A percentile compares a stretch with the other conserved stretches of the same genome.
Evolutionary conservation across 2,113 vertebrate genomes (phyloP).

Genomic region (Thalassoma bifasciatum): DNA sequence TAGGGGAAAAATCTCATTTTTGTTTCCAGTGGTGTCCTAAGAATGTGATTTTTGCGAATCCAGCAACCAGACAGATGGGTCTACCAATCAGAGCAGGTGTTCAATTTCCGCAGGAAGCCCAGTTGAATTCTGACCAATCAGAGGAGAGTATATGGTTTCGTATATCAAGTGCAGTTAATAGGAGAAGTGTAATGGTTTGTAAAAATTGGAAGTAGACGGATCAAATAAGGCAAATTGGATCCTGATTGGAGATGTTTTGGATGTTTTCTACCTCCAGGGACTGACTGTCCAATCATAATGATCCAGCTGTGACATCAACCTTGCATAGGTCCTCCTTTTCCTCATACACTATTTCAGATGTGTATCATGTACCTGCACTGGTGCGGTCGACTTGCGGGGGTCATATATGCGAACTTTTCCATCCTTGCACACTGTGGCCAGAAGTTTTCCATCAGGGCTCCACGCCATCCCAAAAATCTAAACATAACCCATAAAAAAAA

Average conservation of each 20-base stretch:
- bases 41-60: conserved; percentile 58
- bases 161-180: conserved; percentile 44
- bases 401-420: conserved; percentile 89
- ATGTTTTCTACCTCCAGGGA: no score
- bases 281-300: no score
- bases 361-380: conserved; percentile 84
- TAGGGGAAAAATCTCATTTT: no score
- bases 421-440: conserved; percentile 94
- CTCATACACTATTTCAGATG: no score
- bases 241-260: no score
- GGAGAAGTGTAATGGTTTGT: conserved; percentile 13
- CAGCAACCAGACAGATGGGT: conserved; percentile 21
- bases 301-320: no score
- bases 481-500: conserved; percentile 7
- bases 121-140: conserved; percentile 59
- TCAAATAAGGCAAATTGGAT: no score
- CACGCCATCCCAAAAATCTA: conserved; percentile 95
- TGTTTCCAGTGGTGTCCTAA: no score
- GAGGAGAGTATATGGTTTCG: not conserved
- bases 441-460: conserved; percentile 89
- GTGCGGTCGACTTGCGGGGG: conserved; percentile 83
- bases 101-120: not conserved
- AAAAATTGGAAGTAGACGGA: no score
- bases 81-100: conserved; percentile 60
- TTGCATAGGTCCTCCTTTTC: no score